These are phyloP conservation scores for Gadus chalcogrammus DNA, from an alignment of 2,113 vertebrate species.

Conservation along the genomic window DNA sequence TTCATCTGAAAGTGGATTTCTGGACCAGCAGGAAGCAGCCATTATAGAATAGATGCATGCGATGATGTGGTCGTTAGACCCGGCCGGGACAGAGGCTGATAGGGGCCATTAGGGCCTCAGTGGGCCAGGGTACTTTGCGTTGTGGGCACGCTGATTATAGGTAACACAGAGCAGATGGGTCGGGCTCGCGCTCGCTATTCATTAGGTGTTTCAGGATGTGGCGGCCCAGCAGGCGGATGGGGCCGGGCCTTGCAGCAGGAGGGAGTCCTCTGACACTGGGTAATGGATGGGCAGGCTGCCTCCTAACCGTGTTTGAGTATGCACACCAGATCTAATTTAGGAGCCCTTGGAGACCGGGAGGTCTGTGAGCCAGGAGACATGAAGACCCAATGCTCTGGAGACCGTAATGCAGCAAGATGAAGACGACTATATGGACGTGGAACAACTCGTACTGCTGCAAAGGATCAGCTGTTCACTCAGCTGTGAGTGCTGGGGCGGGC, in stretches of 20 bases:
- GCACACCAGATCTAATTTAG: conserved; percentile 24
- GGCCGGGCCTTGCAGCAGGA: not conserved
- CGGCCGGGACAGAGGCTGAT: not conserved
- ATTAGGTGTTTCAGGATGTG: conserved; percentile 5
- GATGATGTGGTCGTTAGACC: not conserved
- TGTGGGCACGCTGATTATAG: conserved; percentile 26
- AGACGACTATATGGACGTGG: not conserved
- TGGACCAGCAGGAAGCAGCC: not conserved
- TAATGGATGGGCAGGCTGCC: conserved; percentile 10
- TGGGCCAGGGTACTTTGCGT: not conserved
- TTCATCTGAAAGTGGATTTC: not conserved
- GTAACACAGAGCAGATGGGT: conserved; percentile 37
- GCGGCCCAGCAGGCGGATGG: not conserved
- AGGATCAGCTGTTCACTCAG: not conserved
- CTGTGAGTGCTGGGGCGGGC: not conserved
- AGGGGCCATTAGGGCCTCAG: not conserved
- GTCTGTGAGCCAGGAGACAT: not conserved
- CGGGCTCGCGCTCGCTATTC: conserved; percentile 17
- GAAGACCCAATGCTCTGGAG: not conserved
- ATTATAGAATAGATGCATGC: not conserved
- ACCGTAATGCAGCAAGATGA: not conserved
- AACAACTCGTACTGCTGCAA: not conserved
- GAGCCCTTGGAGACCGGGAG: conserved; percentile 9
- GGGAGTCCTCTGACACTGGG: conserved; percentile 5
- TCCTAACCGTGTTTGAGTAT: conserved; percentile 30